Evolutionary conservation across 2,888 invertebrate species (phyloP).

Genomic region (Tiliacea aurago): DNA sequence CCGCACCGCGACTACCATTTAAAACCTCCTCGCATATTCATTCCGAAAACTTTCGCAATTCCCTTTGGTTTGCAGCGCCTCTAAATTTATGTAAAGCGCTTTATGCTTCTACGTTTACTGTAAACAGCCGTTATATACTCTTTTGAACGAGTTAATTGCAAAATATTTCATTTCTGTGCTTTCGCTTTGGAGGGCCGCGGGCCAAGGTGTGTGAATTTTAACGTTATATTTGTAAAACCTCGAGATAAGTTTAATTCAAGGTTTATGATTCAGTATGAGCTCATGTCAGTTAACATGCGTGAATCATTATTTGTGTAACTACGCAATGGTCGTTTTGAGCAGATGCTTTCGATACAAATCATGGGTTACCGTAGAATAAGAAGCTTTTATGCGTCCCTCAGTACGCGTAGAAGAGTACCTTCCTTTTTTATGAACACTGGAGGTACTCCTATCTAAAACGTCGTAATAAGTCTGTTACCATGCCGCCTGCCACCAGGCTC

Average conservation of each 20-base stretch:
- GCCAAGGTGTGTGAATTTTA: conserved; percentile 43
- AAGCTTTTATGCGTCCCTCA: conserved; percentile 25
- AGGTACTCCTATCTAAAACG: neutral
- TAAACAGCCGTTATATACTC: conserved; percentile 50
- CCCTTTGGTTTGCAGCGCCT: conserved; percentile 78
- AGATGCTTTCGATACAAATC: conserved; percentile 37
- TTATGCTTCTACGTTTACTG: conserved; percentile 65
- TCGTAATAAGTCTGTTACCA: neutral
- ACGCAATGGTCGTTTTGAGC: conserved; percentile 46
- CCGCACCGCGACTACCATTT: conserved; percentile 66
- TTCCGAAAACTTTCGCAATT: conserved; percentile 83
- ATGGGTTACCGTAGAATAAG: conserved; percentile 36
- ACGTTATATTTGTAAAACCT: conserved; percentile 50
- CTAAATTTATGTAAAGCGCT: conserved; percentile 77
- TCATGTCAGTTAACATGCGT: conserved; percentile 65
- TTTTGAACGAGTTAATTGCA: conserved; percentile 56
- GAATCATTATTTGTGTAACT: conserved; percentile 66
- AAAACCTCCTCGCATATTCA: conserved; percentile 83
- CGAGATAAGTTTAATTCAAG: conserved; percentile 64
- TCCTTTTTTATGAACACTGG: conserved; percentile 19
- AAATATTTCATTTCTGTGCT: conserved; percentile 53
- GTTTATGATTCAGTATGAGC: conserved; percentile 68
- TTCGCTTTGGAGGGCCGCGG: conserved; percentile 30
- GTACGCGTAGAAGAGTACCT: conserved; percentile 6
- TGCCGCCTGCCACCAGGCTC: neutral